Evolutionary conservation across 2,797 vertebrate genomes (phyloP), one percentile per base, ranked within the genome.

Genomic region (Enteromius fasciolatus): DNA sequence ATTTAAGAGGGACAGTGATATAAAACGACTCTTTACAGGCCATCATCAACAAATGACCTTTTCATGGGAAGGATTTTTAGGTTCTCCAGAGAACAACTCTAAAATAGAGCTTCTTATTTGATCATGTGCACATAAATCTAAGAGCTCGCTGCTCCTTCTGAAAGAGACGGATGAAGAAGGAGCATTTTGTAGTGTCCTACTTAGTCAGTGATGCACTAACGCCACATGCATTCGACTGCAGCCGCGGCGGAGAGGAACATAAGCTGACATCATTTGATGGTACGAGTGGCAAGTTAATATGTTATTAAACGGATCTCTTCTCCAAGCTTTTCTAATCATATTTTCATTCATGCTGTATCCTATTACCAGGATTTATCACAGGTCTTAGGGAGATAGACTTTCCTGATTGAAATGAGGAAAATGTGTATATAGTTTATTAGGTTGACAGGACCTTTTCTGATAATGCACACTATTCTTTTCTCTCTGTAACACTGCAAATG

Each of bases 201-300:
- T 94, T 94, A 91, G 86, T 90, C 90, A 93, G 73, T 83, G 91
- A 94, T 90, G 93, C 93, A 93, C 87, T 87, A 91, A 84, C 86
- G 87, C 88, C 89, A 88, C 87, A 91, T 88, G 91, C 87, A 90
- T 91, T 87, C 88, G 87, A 89, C 80, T 88, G 84, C 88, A 86
- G 63, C 80, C 85, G 28, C 23, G 68, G 87, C 64, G 48, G 72
- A 84, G 67, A 14, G 44, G 25, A 83, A 78, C 73, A 66, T 78
- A 84, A 81, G 82, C n/a, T 63, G 72, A 66, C 67, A 77, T 85
- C 68, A 83, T 84, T 76, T 61, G 59, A 66, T 59, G 44, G 77
- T 48, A 75, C 59, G 50, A 59, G 75, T 73, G 66, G 69, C 86
- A 79, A 74, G 76, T 75, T 84, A 84, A 85, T 83, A 86, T 74